phyloP scores from a whole-genome alignment of 2,113 vertebrate genomes.

The Parotia lawesii region DNA sequence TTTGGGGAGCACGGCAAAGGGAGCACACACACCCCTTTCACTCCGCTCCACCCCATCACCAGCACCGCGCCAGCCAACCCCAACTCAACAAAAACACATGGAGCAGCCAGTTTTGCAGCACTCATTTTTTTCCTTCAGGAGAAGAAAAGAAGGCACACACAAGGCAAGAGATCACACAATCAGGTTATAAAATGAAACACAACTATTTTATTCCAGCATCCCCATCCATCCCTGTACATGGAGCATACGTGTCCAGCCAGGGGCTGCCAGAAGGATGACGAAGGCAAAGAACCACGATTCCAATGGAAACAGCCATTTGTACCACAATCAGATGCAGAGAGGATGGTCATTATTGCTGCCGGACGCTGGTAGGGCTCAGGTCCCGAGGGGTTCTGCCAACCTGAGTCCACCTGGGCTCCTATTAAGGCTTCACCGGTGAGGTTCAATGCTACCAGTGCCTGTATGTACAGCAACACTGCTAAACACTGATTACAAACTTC shows the following conservation, averaged over 20 bases:
- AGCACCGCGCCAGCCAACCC: accelerated
- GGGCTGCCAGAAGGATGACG: not conserved
- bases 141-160: no score
- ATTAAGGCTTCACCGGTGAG: slow-evolving; percentile 25
- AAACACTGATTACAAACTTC: not conserved
- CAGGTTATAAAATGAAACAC: not conserved
- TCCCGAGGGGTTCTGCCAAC: not conserved
- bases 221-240: accelerated
- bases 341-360: not conserved
- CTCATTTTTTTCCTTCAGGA: not conserved
- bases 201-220: not conserved
- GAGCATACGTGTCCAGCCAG: accelerated
- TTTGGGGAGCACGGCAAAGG: not conserved
- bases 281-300: not conserved
- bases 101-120: not conserved
- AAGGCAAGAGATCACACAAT: not conserved
- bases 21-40: not conserved
- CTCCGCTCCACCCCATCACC: accelerated
- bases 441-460: not conserved
- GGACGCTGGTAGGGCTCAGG: not conserved
- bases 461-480: not conserved
- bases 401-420: not conserved
- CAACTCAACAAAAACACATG: not conserved
- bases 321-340: not conserved
- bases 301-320: not conserved